These are phyloP conservation scores for Choreutis nemorana DNA, from an alignment of 2,888 invertebrate genomes.

Conservation along the genomic window DNA sequence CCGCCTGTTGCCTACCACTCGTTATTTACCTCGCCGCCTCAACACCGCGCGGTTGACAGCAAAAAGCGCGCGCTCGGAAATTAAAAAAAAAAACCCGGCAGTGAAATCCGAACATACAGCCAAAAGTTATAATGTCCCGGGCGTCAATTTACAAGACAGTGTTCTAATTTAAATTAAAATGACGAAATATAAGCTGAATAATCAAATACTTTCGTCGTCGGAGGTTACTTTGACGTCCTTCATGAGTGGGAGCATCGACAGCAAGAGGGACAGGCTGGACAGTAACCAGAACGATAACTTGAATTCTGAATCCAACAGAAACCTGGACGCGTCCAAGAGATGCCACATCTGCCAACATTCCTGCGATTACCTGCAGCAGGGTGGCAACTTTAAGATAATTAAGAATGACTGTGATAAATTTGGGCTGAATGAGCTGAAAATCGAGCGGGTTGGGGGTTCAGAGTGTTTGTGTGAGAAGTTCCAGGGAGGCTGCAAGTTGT, in stretches of 20 bases:
- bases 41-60: too few relatives aligned
- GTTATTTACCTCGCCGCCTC: too few relatives aligned
- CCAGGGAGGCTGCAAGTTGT: conserved; percentile 55
- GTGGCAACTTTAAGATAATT: conserved; percentile 31
- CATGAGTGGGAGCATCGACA: conserved; percentile 37
- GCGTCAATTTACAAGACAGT: conserved; percentile 40
- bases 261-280: conserved; percentile 28
- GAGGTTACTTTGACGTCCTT: conserved; percentile 58
- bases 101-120: too few relatives aligned
- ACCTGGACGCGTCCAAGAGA: conserved; percentile 20
- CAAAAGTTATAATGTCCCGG: conserved; percentile 50
- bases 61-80: too few relatives aligned
- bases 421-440: conserved; percentile 47
- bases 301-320: conserved; percentile 31
- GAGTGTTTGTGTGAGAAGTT: conserved; percentile 53
- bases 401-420: conserved; percentile 38
- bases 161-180: conserved; percentile 34
- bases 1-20: too few relatives aligned
- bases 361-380: conserved; percentile 33
- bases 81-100: too few relatives aligned
- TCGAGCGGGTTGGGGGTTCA: conserved; percentile 38
- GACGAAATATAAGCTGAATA: conserved; percentile 66
- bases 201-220: conserved; percentile 37
- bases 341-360: conserved; percentile 39
- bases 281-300: conserved; percentile 37